Base-by-base conservation (phyloP, 1,140 invertebrate species). In the Caenorhabditis brenneri region DNA sequence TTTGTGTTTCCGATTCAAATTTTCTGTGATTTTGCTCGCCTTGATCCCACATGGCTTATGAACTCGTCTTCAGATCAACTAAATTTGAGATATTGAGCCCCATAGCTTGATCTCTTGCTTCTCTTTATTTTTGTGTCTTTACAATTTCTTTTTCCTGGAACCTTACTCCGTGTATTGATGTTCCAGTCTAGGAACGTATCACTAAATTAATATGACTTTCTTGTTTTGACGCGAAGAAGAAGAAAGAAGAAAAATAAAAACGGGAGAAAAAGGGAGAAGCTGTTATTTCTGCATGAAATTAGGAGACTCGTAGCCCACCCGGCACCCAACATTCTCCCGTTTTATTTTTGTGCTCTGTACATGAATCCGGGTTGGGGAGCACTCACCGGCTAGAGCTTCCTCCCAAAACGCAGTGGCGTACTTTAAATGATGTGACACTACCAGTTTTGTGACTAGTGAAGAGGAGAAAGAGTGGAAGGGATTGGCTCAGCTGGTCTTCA, bases 361-460 rank as follows among this genome's bases (percentile, higher is more conserved):
- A 74, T 12, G 65, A 24, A 74, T 74, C 65, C 36, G 10, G 10
- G 33, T 55, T n/a, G 48, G 19, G 48, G 15, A n/a, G 29, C 58
- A 65, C 53, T 29, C 33, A 65, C 58, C 58, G 58, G 12, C 16
- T 9, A 46, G 19, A 42, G 39, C 39, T 42, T 42, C 12, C 39
- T 12, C 12, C 39, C 48, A 15, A 46, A 31, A n/a, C 24, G 29
- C 29, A 74, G 33, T 4, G 65, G 19, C 22, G 36, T 74, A 74
- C 65, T 74, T 74, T 74, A 74, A 74, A 74, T 42, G 65, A 74
- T 74, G 65, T 74, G 65, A 42, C 36, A 42, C 65, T 74, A 27
- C 9, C 33, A 65, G 58, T 65, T 65, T 36, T 24, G 2, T 12
- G 36, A 22, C 15, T 19, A 19, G 22, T 24, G 7, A 24, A 74